Base-by-base conservation (phyloP, 2,797 vertebrate genomes). In the Myotis planiceps region DNA sequence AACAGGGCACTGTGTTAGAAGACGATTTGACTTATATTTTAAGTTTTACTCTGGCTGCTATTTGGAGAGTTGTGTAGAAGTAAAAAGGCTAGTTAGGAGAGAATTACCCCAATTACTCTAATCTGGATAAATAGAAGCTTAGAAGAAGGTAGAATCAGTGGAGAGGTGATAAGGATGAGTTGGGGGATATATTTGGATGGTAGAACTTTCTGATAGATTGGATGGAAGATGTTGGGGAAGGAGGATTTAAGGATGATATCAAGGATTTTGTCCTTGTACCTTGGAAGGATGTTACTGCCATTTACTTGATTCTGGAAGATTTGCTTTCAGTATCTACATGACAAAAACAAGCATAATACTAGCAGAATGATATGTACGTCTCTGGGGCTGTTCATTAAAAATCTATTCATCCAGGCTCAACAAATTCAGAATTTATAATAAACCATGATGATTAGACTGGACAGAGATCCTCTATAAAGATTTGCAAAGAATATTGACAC, bases 21-120 rank as follows among this genome's bases (percentile, higher is more conserved):
- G 13, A 86, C 10, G 5, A 83, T 72, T 63, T 80, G 15, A 83
- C 25, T 81, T 68, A n/a, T 10, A 69, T 93, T 96, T 91, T 80
- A 9, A 94, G 18, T 2, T 42, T 32, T 45, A 32, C 51, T 81
- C 32, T 55, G 14, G n/a, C 18, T 96, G 4, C 2, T 91, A 6
- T 37, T 34, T 60, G n/a, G 45, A 71, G 47, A 87, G 80, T 34
- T 74, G 14, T 45, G 53, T 49, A n/a, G 15, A 53, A 75, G 27
- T 37, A 71, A 68, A 23, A 92, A 34, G 6, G 5, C 6, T 65
- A 42, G 23, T 78, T 74, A 71, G 13, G 49, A 92, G 16, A n/a
- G 10, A 84, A 15, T 65, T 51, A 29, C 13, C 71, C 71, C 34
- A 78, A 53, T 75, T 47, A 88, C 25, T 63, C 21, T 83, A 90